Evolutionary conservation across 2,113 vertebrate genomes (phyloP).

Genomic region (Callospermophilus lateralis): DNA sequence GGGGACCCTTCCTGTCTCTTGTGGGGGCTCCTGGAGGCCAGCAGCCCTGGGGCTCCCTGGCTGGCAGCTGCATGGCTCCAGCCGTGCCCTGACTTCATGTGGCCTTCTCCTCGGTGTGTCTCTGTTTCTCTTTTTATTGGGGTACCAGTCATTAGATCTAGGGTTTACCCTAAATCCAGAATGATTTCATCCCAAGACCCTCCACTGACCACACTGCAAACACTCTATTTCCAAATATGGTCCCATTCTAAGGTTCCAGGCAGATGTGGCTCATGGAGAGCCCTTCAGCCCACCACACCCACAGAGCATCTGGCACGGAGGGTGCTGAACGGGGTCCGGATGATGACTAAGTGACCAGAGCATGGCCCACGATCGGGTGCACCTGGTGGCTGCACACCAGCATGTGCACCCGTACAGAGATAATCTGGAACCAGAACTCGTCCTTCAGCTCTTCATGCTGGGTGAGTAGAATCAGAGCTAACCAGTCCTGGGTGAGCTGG

Average conservation of each 20-base stretch:
- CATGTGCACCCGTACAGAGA: neutral
- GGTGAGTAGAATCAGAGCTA: neutral
- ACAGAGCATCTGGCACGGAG: no score
- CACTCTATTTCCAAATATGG: neutral
- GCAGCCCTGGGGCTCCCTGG: fast-evolving
- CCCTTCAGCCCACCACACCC: neutral
- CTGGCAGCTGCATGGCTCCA: neutral
- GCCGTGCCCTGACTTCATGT: neutral
- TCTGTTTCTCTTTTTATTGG: neutral
- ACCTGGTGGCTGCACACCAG: neutral
- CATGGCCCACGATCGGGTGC: neutral
- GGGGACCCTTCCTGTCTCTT: no score
- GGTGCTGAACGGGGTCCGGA: neutral
- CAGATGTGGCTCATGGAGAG: no score
- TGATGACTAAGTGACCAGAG: neutral
- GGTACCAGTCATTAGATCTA: neutral
- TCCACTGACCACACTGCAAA: neutral
- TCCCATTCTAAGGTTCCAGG: neutral
- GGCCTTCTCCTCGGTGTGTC: neutral
- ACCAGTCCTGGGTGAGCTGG: neutral
- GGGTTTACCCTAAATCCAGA: neutral
- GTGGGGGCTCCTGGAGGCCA: fast-evolving
- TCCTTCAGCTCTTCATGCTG: neutral
- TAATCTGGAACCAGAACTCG: neutral
- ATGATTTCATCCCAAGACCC: neutral